These are phyloP conservation scores for Spisula solida DNA, from an alignment of 2,888 invertebrate genomes.

Conservation along the genomic window DNA sequence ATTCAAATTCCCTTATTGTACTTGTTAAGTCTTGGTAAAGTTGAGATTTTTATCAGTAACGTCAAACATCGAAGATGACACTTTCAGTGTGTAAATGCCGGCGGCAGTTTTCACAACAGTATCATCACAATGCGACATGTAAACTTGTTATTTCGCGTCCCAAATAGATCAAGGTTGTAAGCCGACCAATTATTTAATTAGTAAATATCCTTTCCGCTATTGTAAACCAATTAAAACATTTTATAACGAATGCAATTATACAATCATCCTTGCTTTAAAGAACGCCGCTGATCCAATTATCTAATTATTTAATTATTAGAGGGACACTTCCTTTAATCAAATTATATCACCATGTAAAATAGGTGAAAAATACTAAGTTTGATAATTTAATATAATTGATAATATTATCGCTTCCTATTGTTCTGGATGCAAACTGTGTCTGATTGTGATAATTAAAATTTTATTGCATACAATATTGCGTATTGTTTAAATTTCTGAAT, in stretches of 20 bases:
- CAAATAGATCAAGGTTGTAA: constrained; percentile 31
- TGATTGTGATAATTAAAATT: not conserved
- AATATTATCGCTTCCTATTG: not conserved
- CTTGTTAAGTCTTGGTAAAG: constrained; percentile 16
- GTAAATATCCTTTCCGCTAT: constrained; percentile 33
- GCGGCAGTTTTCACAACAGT: constrained; percentile 15
- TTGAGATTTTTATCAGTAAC: constrained; percentile 49
- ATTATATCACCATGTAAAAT: not conserved
- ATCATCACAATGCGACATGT: constrained; percentile 13
- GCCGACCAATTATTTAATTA: constrained; percentile 44
- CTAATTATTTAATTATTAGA: not conserved
- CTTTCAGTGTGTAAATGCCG: constrained; percentile 36
- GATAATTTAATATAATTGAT: not conserved
- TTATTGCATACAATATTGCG: not conserved
- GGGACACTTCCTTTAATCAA: not conserved
- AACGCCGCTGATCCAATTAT: constrained; percentile 2
- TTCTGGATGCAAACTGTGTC: not conserved
- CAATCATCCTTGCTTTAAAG: constrained; percentile 2
- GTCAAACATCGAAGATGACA: constrained; percentile 46
- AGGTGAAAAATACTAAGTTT: constrained; percentile 11
- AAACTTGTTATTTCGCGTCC: constrained; percentile 17
- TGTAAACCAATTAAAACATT: constrained; percentile 37
- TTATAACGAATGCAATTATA: not conserved
- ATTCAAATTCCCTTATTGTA: constrained; percentile 44
- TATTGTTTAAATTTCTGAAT: not conserved